Conservation (phyloP, 2,113 vertebrate species). For the Epinephelus moara region DNA sequence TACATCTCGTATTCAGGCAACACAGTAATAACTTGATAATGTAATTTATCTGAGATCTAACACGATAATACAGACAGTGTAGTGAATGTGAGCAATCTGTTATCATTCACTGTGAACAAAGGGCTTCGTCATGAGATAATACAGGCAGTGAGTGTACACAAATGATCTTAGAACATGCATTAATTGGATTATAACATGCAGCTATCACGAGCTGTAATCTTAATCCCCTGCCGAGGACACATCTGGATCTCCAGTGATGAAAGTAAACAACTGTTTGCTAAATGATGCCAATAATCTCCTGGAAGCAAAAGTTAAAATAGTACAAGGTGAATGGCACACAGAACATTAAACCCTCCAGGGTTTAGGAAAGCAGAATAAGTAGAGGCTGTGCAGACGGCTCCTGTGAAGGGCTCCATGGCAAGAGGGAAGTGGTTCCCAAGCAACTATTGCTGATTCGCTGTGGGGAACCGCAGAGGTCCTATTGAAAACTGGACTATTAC, state of each 20-base stretch:
- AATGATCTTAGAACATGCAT: constrained; percentile 43
- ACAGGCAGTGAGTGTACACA: not conserved
- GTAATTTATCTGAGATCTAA: constrained; percentile 47
- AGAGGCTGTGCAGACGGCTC: constrained; percentile 27
- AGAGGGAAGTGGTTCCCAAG: constrained; percentile 72
- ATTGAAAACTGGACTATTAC: constrained; percentile 58
- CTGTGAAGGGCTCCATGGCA: constrained; percentile 31
- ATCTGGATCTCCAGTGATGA: constrained; percentile 67
- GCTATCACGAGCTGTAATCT: constrained; percentile 59
- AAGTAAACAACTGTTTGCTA: constrained; percentile 71
- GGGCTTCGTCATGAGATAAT: constrained; percentile 36
- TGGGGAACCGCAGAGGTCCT: constrained; percentile 34
- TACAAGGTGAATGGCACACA: constrained; percentile 48
- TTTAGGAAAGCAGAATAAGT: constrained; percentile 53
- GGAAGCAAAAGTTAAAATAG: constrained; percentile 53
- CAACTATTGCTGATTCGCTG: constrained; percentile 63
- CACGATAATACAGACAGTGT: constrained; percentile 17
- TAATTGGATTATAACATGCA: constrained; percentile 73
- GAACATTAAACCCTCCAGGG: constrained; percentile 55
- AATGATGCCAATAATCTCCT: constrained; percentile 69
- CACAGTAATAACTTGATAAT: constrained; percentile 39
- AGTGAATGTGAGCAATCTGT: constrained; percentile 31
- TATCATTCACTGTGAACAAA: constrained; percentile 51
- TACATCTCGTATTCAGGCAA: constrained; percentile 21
- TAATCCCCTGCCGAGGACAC: constrained; percentile 68